These are phyloP conservation scores for Phrynosoma blainvillii DNA, from an alignment of 2,113 vertebrate genomes.

Conservation along the genomic window DNA sequence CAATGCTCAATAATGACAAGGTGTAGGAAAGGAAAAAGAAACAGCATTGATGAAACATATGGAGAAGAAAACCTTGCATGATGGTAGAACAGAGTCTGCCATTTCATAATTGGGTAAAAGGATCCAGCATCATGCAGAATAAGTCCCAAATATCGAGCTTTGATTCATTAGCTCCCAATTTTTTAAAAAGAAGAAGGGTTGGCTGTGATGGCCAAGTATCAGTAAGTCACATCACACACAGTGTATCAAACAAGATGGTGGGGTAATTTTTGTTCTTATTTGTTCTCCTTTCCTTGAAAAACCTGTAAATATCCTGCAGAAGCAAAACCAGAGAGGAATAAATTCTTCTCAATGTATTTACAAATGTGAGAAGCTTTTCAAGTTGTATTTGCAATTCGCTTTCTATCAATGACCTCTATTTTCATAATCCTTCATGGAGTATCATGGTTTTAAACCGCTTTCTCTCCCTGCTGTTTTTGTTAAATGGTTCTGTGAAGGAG, in stretches of 20 bases:
- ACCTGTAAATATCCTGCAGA: constrained; percentile 74
- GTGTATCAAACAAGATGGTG: constrained; percentile 70
- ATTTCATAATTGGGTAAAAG: constrained; percentile 22
- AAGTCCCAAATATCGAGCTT: constrained; percentile 50
- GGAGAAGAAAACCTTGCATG: too few relatives aligned
- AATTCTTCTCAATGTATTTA: constrained; percentile 78
- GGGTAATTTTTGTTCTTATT: constrained; percentile 62
- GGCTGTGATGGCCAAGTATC: constrained; percentile 48
- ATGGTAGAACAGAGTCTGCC: too few relatives aligned
- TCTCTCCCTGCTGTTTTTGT: constrained; percentile 82
- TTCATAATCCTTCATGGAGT: constrained; percentile 86
- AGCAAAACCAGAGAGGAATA: constrained; percentile 75
- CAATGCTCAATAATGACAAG: too few relatives aligned
- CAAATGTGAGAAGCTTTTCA: constrained; percentile 80
- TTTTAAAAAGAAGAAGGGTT: constrained; percentile 58
- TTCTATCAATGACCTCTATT: constrained; percentile 81
- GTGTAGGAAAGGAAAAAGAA: too few relatives aligned
- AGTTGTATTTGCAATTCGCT: constrained; percentile 80
- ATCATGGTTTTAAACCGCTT: constrained; percentile 81
- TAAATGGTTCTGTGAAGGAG: constrained; percentile 75
- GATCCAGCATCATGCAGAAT: constrained; percentile 56
- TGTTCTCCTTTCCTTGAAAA: constrained; percentile 56
- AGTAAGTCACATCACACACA: constrained; percentile 56
- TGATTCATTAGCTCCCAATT: constrained; percentile 57
- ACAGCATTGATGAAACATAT: too few relatives aligned